Evolutionary conservation across 2,888 invertebrate species (phyloP).

Genomic region (Agrypnus murinus): DNA sequence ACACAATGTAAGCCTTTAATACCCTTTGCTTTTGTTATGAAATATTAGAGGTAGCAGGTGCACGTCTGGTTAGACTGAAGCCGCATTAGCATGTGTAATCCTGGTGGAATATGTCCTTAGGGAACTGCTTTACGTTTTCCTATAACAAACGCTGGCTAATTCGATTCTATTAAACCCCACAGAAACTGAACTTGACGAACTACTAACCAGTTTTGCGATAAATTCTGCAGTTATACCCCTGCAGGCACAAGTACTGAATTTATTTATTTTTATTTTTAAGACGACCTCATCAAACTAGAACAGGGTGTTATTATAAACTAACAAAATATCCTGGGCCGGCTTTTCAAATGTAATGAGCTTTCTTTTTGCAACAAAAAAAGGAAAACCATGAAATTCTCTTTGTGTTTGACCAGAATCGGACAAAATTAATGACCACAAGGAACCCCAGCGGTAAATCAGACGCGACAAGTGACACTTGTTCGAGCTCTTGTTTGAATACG

Average conservation of each 20-base stretch:
- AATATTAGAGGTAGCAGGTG: conserved; percentile 49
- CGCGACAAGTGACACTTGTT: conserved; percentile 48
- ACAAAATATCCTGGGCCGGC: background rate
- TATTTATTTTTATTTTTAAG: too few relatives aligned
- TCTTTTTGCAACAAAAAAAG: conserved; percentile 12
- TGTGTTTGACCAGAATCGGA: conserved; percentile 40
- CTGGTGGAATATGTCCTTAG: conserved; percentile 45
- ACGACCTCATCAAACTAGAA: too few relatives aligned
- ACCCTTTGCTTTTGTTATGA: conserved; percentile 46
- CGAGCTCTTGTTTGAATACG: conserved; percentile 47
- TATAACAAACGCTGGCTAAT: conserved; percentile 30
- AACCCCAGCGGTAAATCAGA: conserved; percentile 46
- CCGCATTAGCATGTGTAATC: conserved; percentile 51
- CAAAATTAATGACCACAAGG: conserved; percentile 46
- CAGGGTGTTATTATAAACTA: background rate
- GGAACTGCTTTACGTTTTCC: conserved; percentile 42
- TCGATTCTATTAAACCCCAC: conserved; percentile 23
- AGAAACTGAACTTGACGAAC: conserved; percentile 29
- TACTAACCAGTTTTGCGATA: conserved; percentile 18
- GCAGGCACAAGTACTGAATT: too few relatives aligned
- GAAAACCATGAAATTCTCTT: conserved; percentile 27
- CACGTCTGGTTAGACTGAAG: conserved; percentile 48
- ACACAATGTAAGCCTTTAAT: conserved; percentile 40
- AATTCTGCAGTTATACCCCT: too few relatives aligned
- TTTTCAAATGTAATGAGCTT: conserved; percentile 20